A percentile compares a stretch with the other conserved stretches of the same genome.
Evolutionary conservation across 2,113 vertebrate genomes (phyloP).

Genomic region (Chitala chitala): DNA sequence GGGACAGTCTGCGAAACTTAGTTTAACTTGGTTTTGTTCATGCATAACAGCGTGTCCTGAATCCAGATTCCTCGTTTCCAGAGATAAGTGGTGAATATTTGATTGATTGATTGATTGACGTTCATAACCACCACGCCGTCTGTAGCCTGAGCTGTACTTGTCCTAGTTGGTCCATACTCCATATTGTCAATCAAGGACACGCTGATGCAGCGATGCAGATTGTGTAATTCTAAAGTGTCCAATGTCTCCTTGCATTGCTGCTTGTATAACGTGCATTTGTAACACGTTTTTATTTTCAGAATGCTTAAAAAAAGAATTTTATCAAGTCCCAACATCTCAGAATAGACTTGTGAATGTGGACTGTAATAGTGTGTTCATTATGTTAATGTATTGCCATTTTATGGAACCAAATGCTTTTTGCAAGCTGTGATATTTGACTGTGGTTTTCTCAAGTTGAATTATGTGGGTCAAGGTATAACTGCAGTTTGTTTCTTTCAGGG

Average conservation of each 20-base stretch:
- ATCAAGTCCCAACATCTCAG: no score
- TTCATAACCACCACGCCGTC: background rate
- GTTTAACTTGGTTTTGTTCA: background rate
- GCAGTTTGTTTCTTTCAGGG: background rate
- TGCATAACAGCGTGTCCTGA: background rate
- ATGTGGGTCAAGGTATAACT: background rate
- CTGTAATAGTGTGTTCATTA: no score
- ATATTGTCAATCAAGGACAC: no score
- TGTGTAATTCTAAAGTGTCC: no score
- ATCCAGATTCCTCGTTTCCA: background rate
- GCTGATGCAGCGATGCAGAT: no score
- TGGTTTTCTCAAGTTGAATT: background rate
- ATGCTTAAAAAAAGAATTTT: no score
- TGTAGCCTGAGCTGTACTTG: background rate
- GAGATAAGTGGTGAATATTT: background rate
- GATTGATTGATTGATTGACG: background rate
- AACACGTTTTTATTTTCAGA: no score
- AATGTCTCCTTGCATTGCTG: no score
- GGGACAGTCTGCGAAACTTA: background rate
- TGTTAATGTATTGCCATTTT: no score
- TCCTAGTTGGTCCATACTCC: background rate
- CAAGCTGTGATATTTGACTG: background rate
- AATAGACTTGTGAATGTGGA: no score
- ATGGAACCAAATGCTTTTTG: background rate
- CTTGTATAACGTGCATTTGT: no score